Base-by-base conservation (phyloP, 2,113 vertebrate genomes). In the Platysteira castanea region DNA sequence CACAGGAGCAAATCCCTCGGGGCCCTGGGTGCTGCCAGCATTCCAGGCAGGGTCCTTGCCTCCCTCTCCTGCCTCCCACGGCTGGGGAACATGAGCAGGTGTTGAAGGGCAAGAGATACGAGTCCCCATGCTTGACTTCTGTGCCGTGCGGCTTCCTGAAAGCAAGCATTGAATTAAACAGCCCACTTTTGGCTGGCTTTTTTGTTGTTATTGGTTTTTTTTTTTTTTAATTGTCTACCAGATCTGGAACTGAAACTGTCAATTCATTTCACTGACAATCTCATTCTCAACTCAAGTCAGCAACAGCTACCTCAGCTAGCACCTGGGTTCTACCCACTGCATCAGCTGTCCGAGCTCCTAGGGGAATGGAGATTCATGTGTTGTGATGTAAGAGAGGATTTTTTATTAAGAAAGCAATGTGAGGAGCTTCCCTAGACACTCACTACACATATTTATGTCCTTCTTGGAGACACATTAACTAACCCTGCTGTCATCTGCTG, bases 191-290 rank as follows among this genome's bases (percentile, higher is more conserved):
- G 28, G 17, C 11, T 52, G 52, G 30, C 11, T 56, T 76, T 60
- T 57, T 61, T 78, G 28, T 82, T 85, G 19, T 15, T 88, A 37
- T 18, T 35, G 6, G 44, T 47, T 82, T 30, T 24, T 15, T 10
- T 27, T 23, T 42, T 57, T 93, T 85, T 67, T 80, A 80, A 95
- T 96, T 97, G 93, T 95, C 92, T 95, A 95, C 93, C 93, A 95
- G 94, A 96, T 97, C 96, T 81, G 96, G 97, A 98, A 98, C 97
- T 84, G 97, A 98, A 98, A 98, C 97, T 96, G 91, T 94, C 95
- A 93, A 96, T 97, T 97, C 96, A 96, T 98, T 98, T 98, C 97
- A 97, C 96, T 95, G 88, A 95, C 87, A 64, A 75, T 93, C 83
- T 97, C 27, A 18, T 83, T 93, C 94, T 93, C 75, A 52, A 37